Conservation (phyloP, 2,888 invertebrate species). For the Harmothoe impar region DNA sequence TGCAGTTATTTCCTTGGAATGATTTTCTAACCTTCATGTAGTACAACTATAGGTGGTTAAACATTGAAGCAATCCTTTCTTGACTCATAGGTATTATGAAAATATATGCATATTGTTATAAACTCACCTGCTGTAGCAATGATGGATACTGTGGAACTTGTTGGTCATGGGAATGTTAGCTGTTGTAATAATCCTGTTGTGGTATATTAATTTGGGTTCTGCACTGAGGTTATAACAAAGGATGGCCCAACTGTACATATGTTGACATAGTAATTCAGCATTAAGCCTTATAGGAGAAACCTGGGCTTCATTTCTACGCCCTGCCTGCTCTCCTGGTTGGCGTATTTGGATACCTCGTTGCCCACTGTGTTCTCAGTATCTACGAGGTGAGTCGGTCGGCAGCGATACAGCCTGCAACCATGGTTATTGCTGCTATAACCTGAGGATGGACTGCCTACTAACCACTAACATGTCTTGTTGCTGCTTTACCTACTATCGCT, state of each 20-base stretch:
- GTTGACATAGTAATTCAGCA: constrained; percentile 1
- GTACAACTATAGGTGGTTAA: too few relatives aligned
- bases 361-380: constrained; percentile 94
- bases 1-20: too few relatives aligned
- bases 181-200: too few relatives aligned
- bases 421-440: neutral
- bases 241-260: neutral
- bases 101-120: too few relatives aligned
- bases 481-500: neutral
- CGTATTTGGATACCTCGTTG: constrained; percentile 93
- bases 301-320: constrained; percentile 79
- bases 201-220: too few relatives aligned
- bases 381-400: constrained; percentile 89
- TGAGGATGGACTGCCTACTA: neutral
- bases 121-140: too few relatives aligned
- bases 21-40: too few relatives aligned
- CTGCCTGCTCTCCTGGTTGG: constrained; percentile 91
- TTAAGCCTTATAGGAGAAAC: constrained; percentile 63
- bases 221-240: too few relatives aligned
- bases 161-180: too few relatives aligned
- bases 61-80: too few relatives aligned
- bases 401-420: neutral
- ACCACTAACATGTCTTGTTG: neutral
- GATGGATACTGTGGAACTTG: too few relatives aligned
- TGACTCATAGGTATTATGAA: neutral